A percentile compares a stretch with the other conserved stretches of the same genome.
These are phyloP conservation scores for Cotesia glomerata DNA, from an alignment of 1,140 invertebrate species.

Conservation along the genomic window DNA sequence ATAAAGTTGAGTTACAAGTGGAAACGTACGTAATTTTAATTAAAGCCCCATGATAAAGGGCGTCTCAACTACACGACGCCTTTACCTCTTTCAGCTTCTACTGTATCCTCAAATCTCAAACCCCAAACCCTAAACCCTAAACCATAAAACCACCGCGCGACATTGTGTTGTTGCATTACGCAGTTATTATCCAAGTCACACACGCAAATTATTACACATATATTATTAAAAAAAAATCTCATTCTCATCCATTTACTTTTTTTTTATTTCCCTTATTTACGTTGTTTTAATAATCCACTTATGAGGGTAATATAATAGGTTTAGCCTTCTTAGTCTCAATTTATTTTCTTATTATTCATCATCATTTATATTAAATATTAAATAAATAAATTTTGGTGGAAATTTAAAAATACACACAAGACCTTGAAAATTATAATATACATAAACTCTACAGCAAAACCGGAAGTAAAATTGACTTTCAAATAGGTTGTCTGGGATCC, in stretches of 20 bases:
- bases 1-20: slow-evolving; percentile 44
- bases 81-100: slow-evolving; percentile 40
- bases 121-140: slow-evolving; percentile 14
- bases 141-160: slow-evolving; percentile 17
- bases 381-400: too few relatives aligned
- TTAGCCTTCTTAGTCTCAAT: background rate
- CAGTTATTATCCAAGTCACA: slow-evolving; percentile 58
- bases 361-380: too few relatives aligned
- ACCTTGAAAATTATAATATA: too few relatives aligned
- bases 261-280: background rate
- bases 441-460: too few relatives aligned
- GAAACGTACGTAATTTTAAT: slow-evolving; percentile 62
- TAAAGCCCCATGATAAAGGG: slow-evolving; percentile 54
- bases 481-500: too few relatives aligned
- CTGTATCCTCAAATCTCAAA: slow-evolving; percentile 35
- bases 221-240: slow-evolving; percentile 43
- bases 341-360: too few relatives aligned
- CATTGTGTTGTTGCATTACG: slow-evolving; percentile 51
- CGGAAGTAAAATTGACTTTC: too few relatives aligned
- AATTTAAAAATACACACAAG: too few relatives aligned
- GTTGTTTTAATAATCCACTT: background rate
- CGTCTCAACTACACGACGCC: slow-evolving; percentile 39
- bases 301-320: background rate
- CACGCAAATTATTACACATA: slow-evolving; percentile 50
- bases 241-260: slow-evolving; percentile 9